Percentiles rank a stretch among this genome's conserved stretches.
These are phyloP conservation scores for Epistrophe eligans DNA, from an alignment of 2,888 invertebrate species.

Conservation along the genomic window DNA sequence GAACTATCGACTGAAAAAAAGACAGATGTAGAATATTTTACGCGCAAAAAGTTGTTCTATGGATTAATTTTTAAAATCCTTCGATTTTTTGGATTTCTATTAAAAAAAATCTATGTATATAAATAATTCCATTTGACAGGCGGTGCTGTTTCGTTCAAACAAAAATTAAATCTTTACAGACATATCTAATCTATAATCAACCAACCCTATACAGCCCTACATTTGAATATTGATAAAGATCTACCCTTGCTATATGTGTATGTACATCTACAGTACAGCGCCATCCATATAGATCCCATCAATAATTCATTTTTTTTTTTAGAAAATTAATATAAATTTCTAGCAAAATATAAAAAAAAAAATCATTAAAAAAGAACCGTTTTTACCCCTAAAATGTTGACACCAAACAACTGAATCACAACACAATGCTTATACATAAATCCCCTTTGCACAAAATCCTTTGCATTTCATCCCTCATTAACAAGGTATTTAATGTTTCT, in stretches of 20 bases:
- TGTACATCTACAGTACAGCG: background rate
- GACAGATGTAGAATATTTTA: slow-evolving; percentile 14
- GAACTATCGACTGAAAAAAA: background rate
- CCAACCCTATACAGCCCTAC: slow-evolving; percentile 45
- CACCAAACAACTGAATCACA: slow-evolving; percentile 44
- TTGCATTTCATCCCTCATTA: slow-evolving; percentile 75
- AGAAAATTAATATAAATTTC: slow-evolving; percentile 31
- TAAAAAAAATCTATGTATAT: background rate
- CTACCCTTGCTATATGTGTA: slow-evolving; percentile 49
- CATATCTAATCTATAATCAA: slow-evolving; percentile 35
- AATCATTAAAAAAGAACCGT: slow-evolving; percentile 28
- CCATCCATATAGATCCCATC: slow-evolving; percentile 26
- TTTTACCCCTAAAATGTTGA: slow-evolving; percentile 59
- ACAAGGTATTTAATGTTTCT: slow-evolving; percentile 62
- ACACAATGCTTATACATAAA: slow-evolving; percentile 55
- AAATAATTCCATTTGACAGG: slow-evolving; percentile 35
- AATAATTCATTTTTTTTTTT: slow-evolving; percentile 47
- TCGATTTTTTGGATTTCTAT: slow-evolving; percentile 1
- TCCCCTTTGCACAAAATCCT: slow-evolving; percentile 71
- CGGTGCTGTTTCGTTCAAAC: slow-evolving; percentile 11
- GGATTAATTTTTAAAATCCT: slow-evolving; percentile 5
- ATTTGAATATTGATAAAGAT: slow-evolving; percentile 70
- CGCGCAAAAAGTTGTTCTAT: slow-evolving; percentile 3
- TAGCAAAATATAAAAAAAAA: slow-evolving; percentile 30
- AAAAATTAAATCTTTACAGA: slow-evolving; percentile 12